Base-by-base conservation (phyloP, 2,113 vertebrate species). In the Ochotona princeps region DNA sequence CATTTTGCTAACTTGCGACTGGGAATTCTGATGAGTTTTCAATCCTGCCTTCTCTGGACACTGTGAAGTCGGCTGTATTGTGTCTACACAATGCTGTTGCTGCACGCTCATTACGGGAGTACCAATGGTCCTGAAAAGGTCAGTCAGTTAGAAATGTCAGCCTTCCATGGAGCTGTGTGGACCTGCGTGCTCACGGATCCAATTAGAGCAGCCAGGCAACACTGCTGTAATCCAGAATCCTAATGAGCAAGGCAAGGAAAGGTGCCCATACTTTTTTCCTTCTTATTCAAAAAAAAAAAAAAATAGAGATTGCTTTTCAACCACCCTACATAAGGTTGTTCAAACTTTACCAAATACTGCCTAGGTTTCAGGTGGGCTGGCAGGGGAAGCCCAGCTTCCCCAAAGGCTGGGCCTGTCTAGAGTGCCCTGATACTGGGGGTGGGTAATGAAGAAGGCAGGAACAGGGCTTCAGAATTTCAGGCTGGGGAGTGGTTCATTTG, bases 61-160 rank as follows among this genome's bases (percentile, higher is more conserved):
- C 98, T 97, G 97, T 98, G 98, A 98, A 98, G 98, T 98, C 97
- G 97, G 98, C 98, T 49, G 97, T 98, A 98, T 99, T 99, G 99
- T 98, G 98, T 98, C 98, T 98, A 98, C 98, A 99, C 99, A 99
- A 99, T 99, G 98, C 98, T 0, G 38, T 44, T 44, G 38, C 91
- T 98, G 98, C 98, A 98, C 99, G 98, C 99, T 99, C 99, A 99
- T 99, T 99, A 99, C 98, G 98, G 96, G 98, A 99, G 99, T 98
- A 98, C 98, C 98, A 98, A 98, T 92, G 98, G 98, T 98, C 98
- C 98, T 98, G 98, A 99, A 99, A 99, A 99, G 99, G 99, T 99
- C 99, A 99, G 98, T 98, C 98, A 98, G 98, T 99, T 99, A 99
- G 99, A 99, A 99, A 99, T 99, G 99, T 99, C 99, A 99, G 98